Base-by-base conservation (phyloP, 2,797 vertebrate genomes). In the Halcyon smyrnensis region DNA sequence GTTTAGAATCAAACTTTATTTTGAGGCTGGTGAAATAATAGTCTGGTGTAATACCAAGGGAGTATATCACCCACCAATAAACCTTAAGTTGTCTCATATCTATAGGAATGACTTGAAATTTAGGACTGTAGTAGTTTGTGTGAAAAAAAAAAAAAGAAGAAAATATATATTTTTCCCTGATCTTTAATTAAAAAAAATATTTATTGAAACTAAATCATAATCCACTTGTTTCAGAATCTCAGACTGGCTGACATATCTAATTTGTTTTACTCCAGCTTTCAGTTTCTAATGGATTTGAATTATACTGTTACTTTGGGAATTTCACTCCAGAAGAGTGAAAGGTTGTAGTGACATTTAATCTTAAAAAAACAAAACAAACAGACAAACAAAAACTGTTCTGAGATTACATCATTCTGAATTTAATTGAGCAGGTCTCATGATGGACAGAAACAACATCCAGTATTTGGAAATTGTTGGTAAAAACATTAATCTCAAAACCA, bases 161-260 rank as follows among this genome's bases (percentile, higher is more conserved):
- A 1, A 1, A 5, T n/a, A 1, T 11, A 3, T 10, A 10, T 43
- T 30, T 53, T 5, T 9, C 3, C 5, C 30, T 28, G 81, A 63
- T 9, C 32, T 74, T 67, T 51, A 56, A 17, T 4, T 15, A 70
- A 62, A 25, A 1, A 7, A 27, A 71, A 32, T 39, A 12, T 46
- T 50, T 3, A 39, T 62, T 62, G 17, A 79, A 73, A 82, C 15
- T 53, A 25, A 67, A 8, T 5, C 4, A 17, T 56, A 53, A 20
- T 7, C 2, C 24, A 0, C 4, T 70, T 64, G 4, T 46, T 90
- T 45, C 43, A 75, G 23, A 51, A 20, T 50, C 23, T 74, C 19
- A 48, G 37, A 12, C 6, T 70, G 27, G 27, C 8, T 36, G 20
- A n/a, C 8, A 46, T 3, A 19, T 65, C 37, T 56, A 41, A 9